Base-by-base conservation (phyloP, 2,888 invertebrate species). In the Palloptera scutellata region DNA sequence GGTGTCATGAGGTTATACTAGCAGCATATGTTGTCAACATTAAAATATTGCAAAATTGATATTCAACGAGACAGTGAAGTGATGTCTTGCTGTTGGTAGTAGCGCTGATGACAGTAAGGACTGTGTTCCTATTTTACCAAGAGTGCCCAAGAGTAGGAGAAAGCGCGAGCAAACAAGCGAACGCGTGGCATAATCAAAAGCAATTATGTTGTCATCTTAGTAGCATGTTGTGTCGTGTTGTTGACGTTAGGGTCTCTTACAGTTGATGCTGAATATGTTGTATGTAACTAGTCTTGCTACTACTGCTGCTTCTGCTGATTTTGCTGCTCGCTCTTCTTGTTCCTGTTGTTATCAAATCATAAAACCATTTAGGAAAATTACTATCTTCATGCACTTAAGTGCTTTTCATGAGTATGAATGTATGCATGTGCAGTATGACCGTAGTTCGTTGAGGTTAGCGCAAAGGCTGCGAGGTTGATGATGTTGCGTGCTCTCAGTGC, bases 281-380 rank as follows among this genome's bases (percentile, higher is more conserved):
- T 13, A 12, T 45, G 45, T 12, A 45, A 10, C 45, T 10, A 45
- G 11, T 1, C 1, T 1, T 48, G 10, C 48, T 30, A 17, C n/a
- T 61, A 20, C 54, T 41, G 54, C 15, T 54, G 43, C 43, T 63
- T 54, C 54, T n/a, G 13, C 19, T 62, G 41, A n/a, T 41, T 19
- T 42, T 13, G 13, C 17, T 19, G 19, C 70, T 41, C 20, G 53
- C 66, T 69, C 45, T 61, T 66, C 58, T 66, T 59, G 45, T 68
- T 73, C 76, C 75, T 78, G 48, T 48, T 48, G 77, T 79, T 80
- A 78, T 78, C 78, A 80, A 79, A 79, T 79, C 79, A 80, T 79
- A 80, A 79, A 80, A 78, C 75, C 77, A 79, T 72, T 72, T 72
- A 69, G 67, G 70, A 67, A 67, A 68, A 67, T 58, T 69, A 53